These are phyloP conservation scores for Furcula furcula DNA, from an alignment of 2,888 invertebrate genomes.

Conservation along the genomic window DNA sequence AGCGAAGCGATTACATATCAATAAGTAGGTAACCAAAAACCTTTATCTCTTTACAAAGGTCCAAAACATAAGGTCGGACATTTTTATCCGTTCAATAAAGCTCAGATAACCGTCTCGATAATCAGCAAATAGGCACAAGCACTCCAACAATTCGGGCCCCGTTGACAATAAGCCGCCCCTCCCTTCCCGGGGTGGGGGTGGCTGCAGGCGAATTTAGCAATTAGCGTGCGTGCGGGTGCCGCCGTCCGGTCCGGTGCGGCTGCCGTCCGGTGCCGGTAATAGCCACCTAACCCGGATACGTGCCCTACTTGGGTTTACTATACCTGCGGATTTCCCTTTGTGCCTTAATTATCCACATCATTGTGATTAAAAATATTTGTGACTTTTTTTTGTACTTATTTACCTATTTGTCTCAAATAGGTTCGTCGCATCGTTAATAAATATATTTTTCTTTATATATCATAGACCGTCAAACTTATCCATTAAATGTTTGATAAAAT, in stretches of 20 bases:
- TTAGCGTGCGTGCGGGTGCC: constrained; percentile 63
- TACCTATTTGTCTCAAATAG: no score
- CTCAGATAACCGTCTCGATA: constrained; percentile 1
- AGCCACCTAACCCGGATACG: constrained; percentile 50
- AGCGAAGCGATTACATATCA: no score
- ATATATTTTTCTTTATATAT: no score
- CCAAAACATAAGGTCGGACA: neutral
- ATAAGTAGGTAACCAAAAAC: no score
- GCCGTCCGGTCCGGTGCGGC: constrained; percentile 23
- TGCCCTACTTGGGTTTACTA: constrained; percentile 13
- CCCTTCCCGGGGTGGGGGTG: constrained; percentile 7
- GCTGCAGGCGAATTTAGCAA: constrained; percentile 61
- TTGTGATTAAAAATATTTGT: no score
- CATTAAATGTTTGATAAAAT: no score
- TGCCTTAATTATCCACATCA: neutral
- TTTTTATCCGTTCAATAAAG: constrained; percentile 3
- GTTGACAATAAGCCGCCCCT: constrained; percentile 40
- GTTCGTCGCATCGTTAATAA: no score
- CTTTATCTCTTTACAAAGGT: no score
- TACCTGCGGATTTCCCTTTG: constrained; percentile 9
- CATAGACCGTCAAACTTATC: no score
- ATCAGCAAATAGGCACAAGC: constrained; percentile 3
- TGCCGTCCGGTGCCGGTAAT: constrained; percentile 36
- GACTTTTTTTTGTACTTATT: no score
- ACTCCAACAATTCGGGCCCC: constrained; percentile 5